Evolutionary conservation across 2,888 invertebrate genomes (phyloP).

Genomic region (Sesamia inferens): DNA sequence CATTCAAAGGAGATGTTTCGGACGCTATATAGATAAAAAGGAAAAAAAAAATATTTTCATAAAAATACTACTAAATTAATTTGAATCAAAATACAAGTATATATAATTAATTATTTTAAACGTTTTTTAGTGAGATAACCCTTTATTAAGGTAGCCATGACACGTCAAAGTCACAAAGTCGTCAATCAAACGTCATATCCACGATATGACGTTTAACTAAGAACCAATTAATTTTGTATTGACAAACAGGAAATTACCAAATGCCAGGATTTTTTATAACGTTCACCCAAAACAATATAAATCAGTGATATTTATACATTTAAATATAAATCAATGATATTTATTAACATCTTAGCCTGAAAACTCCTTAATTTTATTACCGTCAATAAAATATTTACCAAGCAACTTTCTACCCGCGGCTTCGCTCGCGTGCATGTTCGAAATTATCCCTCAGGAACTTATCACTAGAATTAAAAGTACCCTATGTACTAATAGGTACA

Average conservation of each 20-base stretch:
- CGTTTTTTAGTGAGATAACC: too few relatives aligned
- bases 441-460: neutral
- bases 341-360: conserved; percentile 43
- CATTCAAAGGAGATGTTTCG: too few relatives aligned
- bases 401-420: neutral
- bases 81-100: too few relatives aligned
- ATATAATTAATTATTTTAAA: too few relatives aligned
- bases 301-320: conserved; percentile 43
- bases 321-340: conserved; percentile 21
- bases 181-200: too few relatives aligned
- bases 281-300: conserved; percentile 8
- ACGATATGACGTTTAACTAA: too few relatives aligned
- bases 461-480: neutral
- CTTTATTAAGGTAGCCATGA: too few relatives aligned
- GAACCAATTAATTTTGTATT: conserved; percentile 15
- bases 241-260: conserved; percentile 19
- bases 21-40: too few relatives aligned
- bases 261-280: conserved; percentile 13
- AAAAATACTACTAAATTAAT: too few relatives aligned
- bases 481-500: neutral
- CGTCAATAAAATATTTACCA: conserved; percentile 22
- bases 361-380: conserved; percentile 17
- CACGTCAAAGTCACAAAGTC: too few relatives aligned
- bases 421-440: neutral
- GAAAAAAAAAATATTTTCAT: too few relatives aligned